Conservation (phyloP, 2,888 invertebrate genomes). For the Lepidochitona cinerea region DNA sequence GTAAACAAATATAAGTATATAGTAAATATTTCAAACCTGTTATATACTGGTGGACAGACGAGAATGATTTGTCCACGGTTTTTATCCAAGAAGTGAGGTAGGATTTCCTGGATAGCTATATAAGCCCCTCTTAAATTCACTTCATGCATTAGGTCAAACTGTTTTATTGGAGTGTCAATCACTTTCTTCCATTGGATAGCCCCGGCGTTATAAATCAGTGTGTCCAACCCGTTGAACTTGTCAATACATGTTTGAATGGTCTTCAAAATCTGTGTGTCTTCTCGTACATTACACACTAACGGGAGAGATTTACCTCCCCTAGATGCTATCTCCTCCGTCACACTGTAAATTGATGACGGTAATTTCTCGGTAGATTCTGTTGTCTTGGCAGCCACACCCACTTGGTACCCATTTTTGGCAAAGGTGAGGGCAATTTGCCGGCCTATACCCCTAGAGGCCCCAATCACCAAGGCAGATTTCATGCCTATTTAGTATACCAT, state of each 20-base stretch:
- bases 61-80: conserved; percentile 50
- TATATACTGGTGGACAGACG: conserved; percentile 60
- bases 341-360: conserved; percentile 51
- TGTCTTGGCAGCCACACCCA: conserved; percentile 58
- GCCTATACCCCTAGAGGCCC: conserved; percentile 60
- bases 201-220: conserved; percentile 86
- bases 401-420: conserved; percentile 43
- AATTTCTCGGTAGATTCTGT: conserved; percentile 32
- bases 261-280: conserved; percentile 39
- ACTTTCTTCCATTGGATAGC: conserved; percentile 76
- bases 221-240: conserved; percentile 81
- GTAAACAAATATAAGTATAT: too few species aligned
- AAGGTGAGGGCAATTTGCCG: conserved; percentile 52
- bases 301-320: conserved; percentile 48
- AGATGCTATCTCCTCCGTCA: conserved; percentile 43
- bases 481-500: too few species aligned
- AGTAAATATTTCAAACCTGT: conserved; percentile 35
- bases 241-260: conserved; percentile 69
- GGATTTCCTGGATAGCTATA: conserved; percentile 57
- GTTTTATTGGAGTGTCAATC: conserved; percentile 48
- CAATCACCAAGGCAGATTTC: conserved; percentile 53
- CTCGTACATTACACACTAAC: conserved; percentile 49
- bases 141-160: conserved; percentile 55
- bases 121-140: conserved; percentile 76
- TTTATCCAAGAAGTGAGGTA: conserved; percentile 48